Base-by-base conservation (phyloP, 1,140 invertebrate genomes). In the Telenomus remus region DNA sequence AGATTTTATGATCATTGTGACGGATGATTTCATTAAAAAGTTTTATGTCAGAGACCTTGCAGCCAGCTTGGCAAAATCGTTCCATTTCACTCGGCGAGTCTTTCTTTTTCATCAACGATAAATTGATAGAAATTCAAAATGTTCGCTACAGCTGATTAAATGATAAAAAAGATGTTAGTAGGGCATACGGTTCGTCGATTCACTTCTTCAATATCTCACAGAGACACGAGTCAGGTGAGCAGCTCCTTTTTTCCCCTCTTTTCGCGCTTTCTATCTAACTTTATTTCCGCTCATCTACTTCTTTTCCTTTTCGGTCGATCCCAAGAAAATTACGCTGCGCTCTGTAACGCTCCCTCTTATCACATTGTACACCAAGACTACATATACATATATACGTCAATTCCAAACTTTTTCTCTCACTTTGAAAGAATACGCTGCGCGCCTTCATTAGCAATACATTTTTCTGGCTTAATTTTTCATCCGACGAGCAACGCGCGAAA, bases 121-220 rank as follows among this genome's bases (percentile, higher is more conserved):
- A 66, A 74, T 27, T 27, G 19, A 27, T 27, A 27, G 1, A 27
- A 1, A 27, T 27, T 27, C 6, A n/a, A 57, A 73, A 66, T 66
- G 54, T 57, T 48, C 46, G 27, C 63, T 59, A 74, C 63, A 51
- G 48, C 59, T 66, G 57, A 74, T 74, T 74, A 61, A 66, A 65
- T 66, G 66, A 74, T 74, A 27, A 74, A 74, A 65, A 43, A 39
- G 46, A 46, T 46, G 63, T 12, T 59, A 34, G 51, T 63, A 68
- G 37, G 51, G 63, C 47, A 69, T 51, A 59, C 48, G 59, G 57
- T 43, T 57, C 48, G 49, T 63, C 68, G 75, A 77, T 77, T 77
- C 68, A 68, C 68, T 66, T 57, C 68, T 77, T 68, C 69, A 72
- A 77, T 72, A 68, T 71, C 55, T 61, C 61, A 60, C 60, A 55